These are phyloP conservation scores for Dicranocentrus wangi DNA, from an alignment of 2,888 invertebrate species.

Conservation along the genomic window DNA sequence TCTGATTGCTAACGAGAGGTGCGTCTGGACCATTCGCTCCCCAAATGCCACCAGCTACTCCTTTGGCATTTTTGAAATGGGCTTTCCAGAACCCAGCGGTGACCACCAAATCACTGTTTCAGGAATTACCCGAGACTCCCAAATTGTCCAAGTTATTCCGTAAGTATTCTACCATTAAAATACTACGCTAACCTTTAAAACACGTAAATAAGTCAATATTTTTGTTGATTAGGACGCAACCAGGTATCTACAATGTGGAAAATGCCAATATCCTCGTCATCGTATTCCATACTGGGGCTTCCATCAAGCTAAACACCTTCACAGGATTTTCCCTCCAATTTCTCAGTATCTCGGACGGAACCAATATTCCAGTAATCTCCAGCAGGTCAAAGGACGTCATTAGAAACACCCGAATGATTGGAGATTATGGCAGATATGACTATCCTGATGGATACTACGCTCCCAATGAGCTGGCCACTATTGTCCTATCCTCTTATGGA, in stretches of 20 bases:
- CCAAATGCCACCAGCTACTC: background rate
- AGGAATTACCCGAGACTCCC: background rate
- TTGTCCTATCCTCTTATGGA: background rate
- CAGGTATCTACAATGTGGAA: background rate
- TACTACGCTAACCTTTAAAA: too few species aligned
- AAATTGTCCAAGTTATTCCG: background rate
- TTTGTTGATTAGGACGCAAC: background rate
- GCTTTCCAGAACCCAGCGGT: background rate
- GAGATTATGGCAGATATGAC: background rate
- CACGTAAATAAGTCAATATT: too few species aligned
- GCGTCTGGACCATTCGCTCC: constrained; percentile 2
- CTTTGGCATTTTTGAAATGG: background rate
- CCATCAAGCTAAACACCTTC: background rate
- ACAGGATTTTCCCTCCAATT: background rate
- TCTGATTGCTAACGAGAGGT: background rate
- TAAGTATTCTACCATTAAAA: too few species aligned
- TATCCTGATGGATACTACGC: background rate
- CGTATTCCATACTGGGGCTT: background rate
- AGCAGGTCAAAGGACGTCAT: background rate
- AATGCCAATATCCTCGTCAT: background rate
- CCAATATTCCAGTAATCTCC: background rate
- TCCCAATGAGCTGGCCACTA: background rate
- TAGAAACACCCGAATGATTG: background rate
- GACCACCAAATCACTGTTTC: background rate
- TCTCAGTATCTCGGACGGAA: background rate